These are phyloP conservation scores for Cisticola juncidis DNA, from an alignment of 2,113 vertebrate genomes.

Conservation along the genomic window DNA sequence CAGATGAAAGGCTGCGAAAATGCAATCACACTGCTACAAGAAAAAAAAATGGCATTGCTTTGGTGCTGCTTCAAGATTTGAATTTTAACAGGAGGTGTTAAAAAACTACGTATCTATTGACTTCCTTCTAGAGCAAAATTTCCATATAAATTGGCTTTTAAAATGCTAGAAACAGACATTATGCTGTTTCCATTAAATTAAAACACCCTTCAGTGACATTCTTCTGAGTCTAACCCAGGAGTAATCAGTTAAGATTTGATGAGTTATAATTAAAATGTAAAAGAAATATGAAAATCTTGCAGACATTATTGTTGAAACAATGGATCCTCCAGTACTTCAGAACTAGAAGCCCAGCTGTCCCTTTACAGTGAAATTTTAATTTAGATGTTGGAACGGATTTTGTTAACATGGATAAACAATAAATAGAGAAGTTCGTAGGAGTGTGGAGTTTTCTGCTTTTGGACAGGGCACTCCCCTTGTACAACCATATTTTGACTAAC, in stretches of 20 bases:
- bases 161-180: constrained; percentile 76
- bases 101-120: constrained; percentile 54
- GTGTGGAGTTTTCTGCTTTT: background rate
- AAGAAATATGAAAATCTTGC: constrained; percentile 69
- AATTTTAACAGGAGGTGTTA: constrained; percentile 50
- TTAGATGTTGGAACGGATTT: constrained; percentile 8
- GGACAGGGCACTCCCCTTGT: background rate
- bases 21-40: background rate
- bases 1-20: background rate
- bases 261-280: constrained; percentile 75
- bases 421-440: background rate
- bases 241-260: constrained; percentile 72
- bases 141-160: constrained; percentile 80
- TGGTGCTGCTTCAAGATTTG: constrained; percentile 21
- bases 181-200: constrained; percentile 70
- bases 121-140: constrained; percentile 70
- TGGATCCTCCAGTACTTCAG: constrained; percentile 40
- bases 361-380: constrained; percentile 32
- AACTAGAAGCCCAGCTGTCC: constrained; percentile 45
- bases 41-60: background rate
- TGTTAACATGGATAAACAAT: background rate
- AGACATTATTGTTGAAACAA: constrained; percentile 42
- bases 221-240: constrained; percentile 65
- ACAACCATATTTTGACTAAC: background rate
- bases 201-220: constrained; percentile 74